phyloP scores from a whole-genome alignment of 2,113 vertebrate species.

The Onychorhynchus coronatus region DNA sequence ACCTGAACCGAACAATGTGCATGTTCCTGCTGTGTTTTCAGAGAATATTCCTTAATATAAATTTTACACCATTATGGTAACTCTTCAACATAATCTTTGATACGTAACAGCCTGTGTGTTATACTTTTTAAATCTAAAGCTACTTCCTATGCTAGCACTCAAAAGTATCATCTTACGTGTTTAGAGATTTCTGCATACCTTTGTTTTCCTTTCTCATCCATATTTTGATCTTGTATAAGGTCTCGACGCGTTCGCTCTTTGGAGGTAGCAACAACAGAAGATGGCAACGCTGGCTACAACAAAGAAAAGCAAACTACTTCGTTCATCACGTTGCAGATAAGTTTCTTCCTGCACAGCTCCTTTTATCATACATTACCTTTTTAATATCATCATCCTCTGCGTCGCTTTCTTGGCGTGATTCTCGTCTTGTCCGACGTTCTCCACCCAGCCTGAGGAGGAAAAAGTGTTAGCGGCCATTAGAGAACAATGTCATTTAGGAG shows the following conservation, averaged over 20 bases:
- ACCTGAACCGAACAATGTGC: rapidly evolving
- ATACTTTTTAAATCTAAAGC: not conserved
- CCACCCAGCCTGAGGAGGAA: slow-evolving; percentile 86
- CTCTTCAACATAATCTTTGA: not conserved
- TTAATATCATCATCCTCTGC: slow-evolving; percentile 98
- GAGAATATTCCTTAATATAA: not conserved
- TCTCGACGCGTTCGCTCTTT: slow-evolving; percentile 98
- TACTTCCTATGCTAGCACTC: not conserved
- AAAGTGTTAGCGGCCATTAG: not conserved
- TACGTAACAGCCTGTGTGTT: not conserved
- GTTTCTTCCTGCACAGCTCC: not conserved
- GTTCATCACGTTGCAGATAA: not conserved
- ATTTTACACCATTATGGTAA: not conserved
- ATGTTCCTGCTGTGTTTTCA: not conserved
- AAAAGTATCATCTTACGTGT: rapidly evolving
- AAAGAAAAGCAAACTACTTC: not conserved
- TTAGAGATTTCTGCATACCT: slow-evolving; percentile 72
- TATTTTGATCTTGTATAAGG: slow-evolving; percentile 98
- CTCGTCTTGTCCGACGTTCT: slow-evolving; percentile 94
- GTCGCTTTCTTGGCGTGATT: slow-evolving; percentile 95
- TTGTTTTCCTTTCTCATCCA: slow-evolving; percentile 98
- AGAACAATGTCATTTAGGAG: not conserved
- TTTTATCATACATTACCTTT: slow-evolving; percentile 77
- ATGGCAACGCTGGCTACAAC: slow-evolving; percentile 93
- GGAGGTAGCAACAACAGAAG: slow-evolving; percentile 99